These are phyloP conservation scores for Sebastolobus altivelis DNA, from an alignment of 2,797 vertebrate genomes.

Conservation along the genomic window DNA sequence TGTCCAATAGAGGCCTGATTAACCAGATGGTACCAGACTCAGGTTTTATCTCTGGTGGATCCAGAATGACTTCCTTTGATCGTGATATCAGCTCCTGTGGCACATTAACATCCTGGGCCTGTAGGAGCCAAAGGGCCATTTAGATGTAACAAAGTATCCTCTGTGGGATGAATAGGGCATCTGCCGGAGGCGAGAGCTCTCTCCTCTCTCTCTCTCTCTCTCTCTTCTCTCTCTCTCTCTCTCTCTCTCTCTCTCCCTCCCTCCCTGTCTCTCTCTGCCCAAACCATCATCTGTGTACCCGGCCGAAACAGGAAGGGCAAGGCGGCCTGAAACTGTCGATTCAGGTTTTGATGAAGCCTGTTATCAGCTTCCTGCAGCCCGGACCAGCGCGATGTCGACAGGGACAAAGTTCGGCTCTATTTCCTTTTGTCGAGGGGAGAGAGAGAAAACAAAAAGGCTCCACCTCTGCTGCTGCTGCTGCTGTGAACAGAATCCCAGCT, in stretches of 20 bases:
- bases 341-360: slow-evolving; percentile 77
- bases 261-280: slow-evolving; percentile 37
- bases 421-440: slow-evolving; percentile 60
- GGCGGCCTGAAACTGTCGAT: slow-evolving; percentile 78
- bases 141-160: slow-evolving; percentile 85
- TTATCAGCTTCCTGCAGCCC: slow-evolving; percentile 83
- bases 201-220: slow-evolving; percentile 1
- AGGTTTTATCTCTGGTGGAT: slow-evolving; percentile 53
- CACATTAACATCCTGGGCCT: slow-evolving; percentile 83
- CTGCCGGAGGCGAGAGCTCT: slow-evolving; percentile 78
- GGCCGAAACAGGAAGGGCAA: slow-evolving; percentile 80
- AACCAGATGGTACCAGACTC: slow-evolving; percentile 32
- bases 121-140: slow-evolving; percentile 78
- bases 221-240: slow-evolving; percentile 49
- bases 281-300: slow-evolving; percentile 61
- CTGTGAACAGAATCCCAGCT: slow-evolving; percentile 38
- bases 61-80: slow-evolving; percentile 80
- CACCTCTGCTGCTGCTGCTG: slow-evolving; percentile 46
- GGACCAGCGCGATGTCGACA: slow-evolving; percentile 45
- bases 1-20: slow-evolving; percentile 1
- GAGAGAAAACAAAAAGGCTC: slow-evolving; percentile 59
- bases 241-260: slow-evolving; percentile 42
- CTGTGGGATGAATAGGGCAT: slow-evolving; percentile 85
- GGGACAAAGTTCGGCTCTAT: slow-evolving; percentile 78
- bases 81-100: slow-evolving; percentile 72